phyloP scores from a whole-genome alignment of 2,888 invertebrate species.

The Sthenelais limicola region DNA sequence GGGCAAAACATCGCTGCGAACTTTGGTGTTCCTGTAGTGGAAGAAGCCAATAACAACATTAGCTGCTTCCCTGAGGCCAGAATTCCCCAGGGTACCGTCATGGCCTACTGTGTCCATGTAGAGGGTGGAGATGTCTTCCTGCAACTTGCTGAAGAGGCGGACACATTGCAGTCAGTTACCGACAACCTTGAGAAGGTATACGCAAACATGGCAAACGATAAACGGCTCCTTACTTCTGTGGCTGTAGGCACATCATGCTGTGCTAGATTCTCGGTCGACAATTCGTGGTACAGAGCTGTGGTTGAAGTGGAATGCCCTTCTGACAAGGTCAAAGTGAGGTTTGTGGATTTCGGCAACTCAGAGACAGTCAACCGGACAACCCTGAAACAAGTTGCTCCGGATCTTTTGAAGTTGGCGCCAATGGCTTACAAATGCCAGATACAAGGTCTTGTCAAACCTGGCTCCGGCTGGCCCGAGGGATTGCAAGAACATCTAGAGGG shows the following conservation, averaged over 20 bases:
- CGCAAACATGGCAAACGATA: conserved; percentile 40
- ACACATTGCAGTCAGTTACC: conserved; percentile 45
- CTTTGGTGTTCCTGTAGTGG: neutral
- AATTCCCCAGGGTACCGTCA: too few relatives aligned
- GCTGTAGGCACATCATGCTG: conserved; percentile 52
- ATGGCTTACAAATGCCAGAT: conserved; percentile 52
- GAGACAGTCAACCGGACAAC: conserved; percentile 7
- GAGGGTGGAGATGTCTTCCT: too few relatives aligned
- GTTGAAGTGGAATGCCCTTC: neutral
- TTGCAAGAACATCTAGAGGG: neutral
- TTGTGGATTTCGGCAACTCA: conserved; percentile 45
- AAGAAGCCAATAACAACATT: neutral
- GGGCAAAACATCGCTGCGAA: neutral
- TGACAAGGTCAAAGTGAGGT: conserved; percentile 33
- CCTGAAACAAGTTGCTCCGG: conserved; percentile 21
- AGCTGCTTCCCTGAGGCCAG: too few relatives aligned
- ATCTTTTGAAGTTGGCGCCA: conserved; percentile 50
- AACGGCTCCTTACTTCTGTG: conserved; percentile 37
- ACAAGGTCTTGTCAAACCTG: neutral
- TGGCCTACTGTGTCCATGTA: too few relatives aligned
- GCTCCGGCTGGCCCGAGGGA: neutral
- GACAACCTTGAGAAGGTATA: conserved; percentile 47
- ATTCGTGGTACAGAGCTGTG: conserved; percentile 62
- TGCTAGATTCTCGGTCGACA: conserved; percentile 58
- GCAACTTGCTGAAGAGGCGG: conserved; percentile 44